Evolutionary conservation across 35 echinoderm and acorn worm species (phyloP).

Genomic region (Stichopus chloronotus): DNA sequence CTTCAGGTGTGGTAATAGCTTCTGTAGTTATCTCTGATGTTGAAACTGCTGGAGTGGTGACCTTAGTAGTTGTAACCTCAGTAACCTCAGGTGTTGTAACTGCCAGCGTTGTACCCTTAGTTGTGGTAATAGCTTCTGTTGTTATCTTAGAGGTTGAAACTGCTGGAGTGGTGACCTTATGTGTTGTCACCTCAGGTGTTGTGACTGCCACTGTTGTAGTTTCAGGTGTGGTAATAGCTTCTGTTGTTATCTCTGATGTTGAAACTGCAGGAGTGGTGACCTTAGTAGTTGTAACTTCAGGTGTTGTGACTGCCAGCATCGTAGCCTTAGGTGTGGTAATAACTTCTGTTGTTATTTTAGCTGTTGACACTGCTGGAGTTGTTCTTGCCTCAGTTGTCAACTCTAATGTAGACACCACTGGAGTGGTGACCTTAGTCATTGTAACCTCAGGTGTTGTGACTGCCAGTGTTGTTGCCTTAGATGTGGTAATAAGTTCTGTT

Average conservation of each 20-base stretch:
- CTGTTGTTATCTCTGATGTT: neutral
- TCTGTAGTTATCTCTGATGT: neutral
- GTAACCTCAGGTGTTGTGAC: conserved; percentile 32
- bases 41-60: conserved; percentile 11
- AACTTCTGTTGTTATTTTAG: conserved; percentile 6
- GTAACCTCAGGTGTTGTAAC: conserved; percentile 46
- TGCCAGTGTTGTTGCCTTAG: conserved; percentile 11
- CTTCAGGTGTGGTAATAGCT: neutral
- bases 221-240: neutral
- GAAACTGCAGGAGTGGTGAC: neutral
- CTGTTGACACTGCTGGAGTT: conserved; percentile 30
- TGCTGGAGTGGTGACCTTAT: conserved; percentile 56
- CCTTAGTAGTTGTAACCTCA: neutral
- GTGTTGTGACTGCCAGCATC: conserved; percentile 28
- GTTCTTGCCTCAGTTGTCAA: conserved; percentile 30
- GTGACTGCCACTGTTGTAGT: conserved; percentile 3
- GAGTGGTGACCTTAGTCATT: conserved; percentile 52
- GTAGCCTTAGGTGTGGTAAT: conserved; percentile 32
- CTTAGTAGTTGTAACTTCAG: conserved; percentile 51
- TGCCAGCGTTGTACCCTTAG: neutral
- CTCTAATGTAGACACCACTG: conserved; percentile 41
- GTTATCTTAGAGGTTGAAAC: conserved; percentile 48
- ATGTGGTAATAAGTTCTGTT: conserved; percentile 21
- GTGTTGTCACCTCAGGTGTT: conserved; percentile 4
- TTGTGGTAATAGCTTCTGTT: conserved; percentile 29